A percentile compares a stretch with the other conserved stretches of the same genome.
phyloP scores from a whole-genome alignment of 2,797 vertebrate species.

The Oreochromis grahami region DNA sequence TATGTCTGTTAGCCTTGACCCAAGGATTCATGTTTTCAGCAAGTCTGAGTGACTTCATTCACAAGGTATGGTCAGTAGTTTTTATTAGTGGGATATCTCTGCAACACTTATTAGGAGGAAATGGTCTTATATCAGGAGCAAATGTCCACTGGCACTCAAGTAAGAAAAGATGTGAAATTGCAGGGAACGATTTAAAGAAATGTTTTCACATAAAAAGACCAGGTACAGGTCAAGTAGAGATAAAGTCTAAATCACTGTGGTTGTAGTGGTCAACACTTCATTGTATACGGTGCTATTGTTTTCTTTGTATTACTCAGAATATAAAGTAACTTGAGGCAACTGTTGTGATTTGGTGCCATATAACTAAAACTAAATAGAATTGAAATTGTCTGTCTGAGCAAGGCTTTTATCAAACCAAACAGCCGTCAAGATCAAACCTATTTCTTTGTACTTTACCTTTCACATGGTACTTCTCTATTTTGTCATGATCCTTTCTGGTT shows the following conservation, averaged over 20 bases:
- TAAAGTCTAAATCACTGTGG: neutral
- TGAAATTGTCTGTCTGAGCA: neutral
- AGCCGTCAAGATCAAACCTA: neutral
- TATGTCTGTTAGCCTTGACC: neutral
- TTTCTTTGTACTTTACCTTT: neutral
- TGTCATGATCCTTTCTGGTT: neutral
- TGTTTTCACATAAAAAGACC: neutral
- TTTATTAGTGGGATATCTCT: neutral
- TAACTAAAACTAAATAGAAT: neutral
- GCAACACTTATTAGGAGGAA: neutral
- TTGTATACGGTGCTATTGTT: neutral
- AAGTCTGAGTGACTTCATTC: neutral
- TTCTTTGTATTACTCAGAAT: neutral
- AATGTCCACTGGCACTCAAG: neutral
- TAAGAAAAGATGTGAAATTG: neutral
- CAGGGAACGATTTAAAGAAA: neutral
- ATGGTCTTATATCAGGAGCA: neutral
- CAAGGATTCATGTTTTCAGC: neutral
- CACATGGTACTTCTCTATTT: neutral
- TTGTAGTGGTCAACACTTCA: neutral
- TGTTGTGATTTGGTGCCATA: neutral
- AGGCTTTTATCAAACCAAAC: neutral
- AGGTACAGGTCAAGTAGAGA: neutral
- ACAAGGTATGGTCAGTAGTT: neutral
- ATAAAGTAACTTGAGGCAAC: neutral